These are phyloP conservation scores for Drosophila repletoides DNA, from an alignment of 1,140 invertebrate genomes.

Conservation along the genomic window DNA sequence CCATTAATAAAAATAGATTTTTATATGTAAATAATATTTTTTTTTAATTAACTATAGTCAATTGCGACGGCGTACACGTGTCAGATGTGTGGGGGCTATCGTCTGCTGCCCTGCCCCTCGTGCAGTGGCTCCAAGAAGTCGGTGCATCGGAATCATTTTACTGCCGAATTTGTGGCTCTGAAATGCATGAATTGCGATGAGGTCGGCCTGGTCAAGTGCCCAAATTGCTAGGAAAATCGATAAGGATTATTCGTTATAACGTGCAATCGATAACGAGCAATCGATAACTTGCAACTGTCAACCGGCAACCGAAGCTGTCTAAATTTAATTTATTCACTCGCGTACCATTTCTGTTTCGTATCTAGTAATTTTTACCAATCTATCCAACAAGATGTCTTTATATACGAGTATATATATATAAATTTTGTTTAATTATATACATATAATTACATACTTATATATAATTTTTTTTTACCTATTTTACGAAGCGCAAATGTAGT, in stretches of 20 bases:
- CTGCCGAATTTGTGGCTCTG: conserved; percentile 95
- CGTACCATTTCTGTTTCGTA: conserved; percentile 14
- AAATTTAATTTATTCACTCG: conserved; percentile 34
- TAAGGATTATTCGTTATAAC: background rate
- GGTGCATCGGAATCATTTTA: conserved; percentile 95
- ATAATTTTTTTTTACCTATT: conserved; percentile 44
- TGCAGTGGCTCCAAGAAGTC: conserved; percentile 98
- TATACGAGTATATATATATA: background rate
- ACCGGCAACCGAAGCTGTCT: conserved; percentile 6
- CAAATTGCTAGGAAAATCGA: conserved; percentile 85
- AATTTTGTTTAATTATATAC: conserved; percentile 1
- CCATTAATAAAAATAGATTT: background rate
- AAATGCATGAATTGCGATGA: conserved; percentile 98
- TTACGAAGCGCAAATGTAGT: conserved; percentile 55
- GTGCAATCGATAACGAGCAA: background rate
- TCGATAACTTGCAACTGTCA: background rate
- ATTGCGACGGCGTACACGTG: conserved; percentile 90
- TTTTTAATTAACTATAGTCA: no score
- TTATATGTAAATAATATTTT: no score
- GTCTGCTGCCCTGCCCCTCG: conserved; percentile 92
- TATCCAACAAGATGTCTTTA: background rate
- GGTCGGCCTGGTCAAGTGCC: conserved; percentile 94
- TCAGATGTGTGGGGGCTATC: conserved; percentile 94
- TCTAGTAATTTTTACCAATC: conserved; percentile 1
- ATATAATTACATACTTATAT: conserved; percentile 7